Evolutionary conservation across 2,113 vertebrate genomes (phyloP), one percentile per base, ranked within the genome.

Genomic region (Daphoenositta chrysoptera): DNA sequence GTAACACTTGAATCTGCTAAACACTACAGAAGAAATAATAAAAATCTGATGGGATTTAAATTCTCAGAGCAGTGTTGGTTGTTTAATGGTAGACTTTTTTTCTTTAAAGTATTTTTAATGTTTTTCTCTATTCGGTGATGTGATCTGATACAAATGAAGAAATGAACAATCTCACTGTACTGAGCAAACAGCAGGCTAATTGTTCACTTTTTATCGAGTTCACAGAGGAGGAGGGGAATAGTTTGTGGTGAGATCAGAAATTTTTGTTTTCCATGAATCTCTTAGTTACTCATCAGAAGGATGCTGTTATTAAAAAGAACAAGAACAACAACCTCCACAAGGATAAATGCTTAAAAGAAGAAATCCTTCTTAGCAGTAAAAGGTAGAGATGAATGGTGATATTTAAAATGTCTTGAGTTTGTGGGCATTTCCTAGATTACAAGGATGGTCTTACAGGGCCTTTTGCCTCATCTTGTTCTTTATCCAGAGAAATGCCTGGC

Each of bases 231-330:
- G 78, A 95, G 70, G 75, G 69, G 79, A 85, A 9, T 40, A 61
- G 66, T 57, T 87, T 76, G 66, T 93, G 83, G 58, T 87, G 89
- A 95, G 45, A 82, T 82, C 78, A 96, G 94, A 87, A 91, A 91
- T 85, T 89, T 93, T 65, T 82, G 13, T 87, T 85, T 94, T 89
- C 50, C 19, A 5, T 69, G 6, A 31, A 60, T 89, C 77, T 81
- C 54, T 19, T 60, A 87, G 60, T 75, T 89, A 87, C 54, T 91
- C 53, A 42, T 76, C 35, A 22, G 53, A 93, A 83, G 30, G 73
- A 54, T 73, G 50, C 51, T 87, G 63, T 50, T 66, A 35, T 63
- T 93, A 44, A 80, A 83, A 94, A 54, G 10, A 72, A 31, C 13
- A n/a, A n/a, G 26, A 70, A 35, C 35, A 75, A 60, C 51, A 39